Conservation (phyloP, 2,888 invertebrate species). For the Bembecia ichneumoniformis region DNA sequence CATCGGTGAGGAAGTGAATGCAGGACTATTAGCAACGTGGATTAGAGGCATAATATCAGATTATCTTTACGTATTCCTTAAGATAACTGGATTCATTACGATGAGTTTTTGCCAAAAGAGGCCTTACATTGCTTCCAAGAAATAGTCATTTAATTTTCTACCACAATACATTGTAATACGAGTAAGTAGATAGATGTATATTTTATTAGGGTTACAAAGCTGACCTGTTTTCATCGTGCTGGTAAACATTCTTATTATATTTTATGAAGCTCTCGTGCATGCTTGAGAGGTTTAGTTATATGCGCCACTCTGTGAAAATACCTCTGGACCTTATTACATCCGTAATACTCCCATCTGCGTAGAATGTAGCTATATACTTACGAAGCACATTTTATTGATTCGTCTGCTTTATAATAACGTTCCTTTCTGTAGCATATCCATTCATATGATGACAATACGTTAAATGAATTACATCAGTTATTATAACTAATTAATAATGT, state of each 20-base stretch:
- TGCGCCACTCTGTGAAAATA: constrained; percentile 40
- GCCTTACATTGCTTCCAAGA: too few species aligned
- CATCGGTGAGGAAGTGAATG: too few species aligned
- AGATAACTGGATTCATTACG: too few species aligned
- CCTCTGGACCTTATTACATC: constrained; percentile 48
- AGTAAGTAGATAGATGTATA: background rate
- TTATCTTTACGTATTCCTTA: too few species aligned
- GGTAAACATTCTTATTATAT: constrained; percentile 60
- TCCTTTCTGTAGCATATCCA: background rate
- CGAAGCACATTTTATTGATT: background rate
- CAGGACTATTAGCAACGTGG: too few species aligned
- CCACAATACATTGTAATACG: too few species aligned
- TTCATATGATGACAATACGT: background rate
- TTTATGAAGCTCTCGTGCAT: constrained; percentile 54
- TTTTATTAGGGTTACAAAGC: constrained; percentile 7
- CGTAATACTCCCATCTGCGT: constrained; percentile 2
- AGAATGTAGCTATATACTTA: background rate
- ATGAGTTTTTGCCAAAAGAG: too few species aligned
- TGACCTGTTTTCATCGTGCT: constrained; percentile 34
- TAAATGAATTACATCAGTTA: background rate
- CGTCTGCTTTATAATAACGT: background rate
- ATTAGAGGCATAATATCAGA: too few species aligned
- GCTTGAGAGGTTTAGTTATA: constrained; percentile 45
- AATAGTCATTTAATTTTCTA: too few species aligned
- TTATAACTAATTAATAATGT: too few species aligned